Evolutionary conservation across 2,888 invertebrate genomes (phyloP).

Genomic region (Melanotus villosus): DNA sequence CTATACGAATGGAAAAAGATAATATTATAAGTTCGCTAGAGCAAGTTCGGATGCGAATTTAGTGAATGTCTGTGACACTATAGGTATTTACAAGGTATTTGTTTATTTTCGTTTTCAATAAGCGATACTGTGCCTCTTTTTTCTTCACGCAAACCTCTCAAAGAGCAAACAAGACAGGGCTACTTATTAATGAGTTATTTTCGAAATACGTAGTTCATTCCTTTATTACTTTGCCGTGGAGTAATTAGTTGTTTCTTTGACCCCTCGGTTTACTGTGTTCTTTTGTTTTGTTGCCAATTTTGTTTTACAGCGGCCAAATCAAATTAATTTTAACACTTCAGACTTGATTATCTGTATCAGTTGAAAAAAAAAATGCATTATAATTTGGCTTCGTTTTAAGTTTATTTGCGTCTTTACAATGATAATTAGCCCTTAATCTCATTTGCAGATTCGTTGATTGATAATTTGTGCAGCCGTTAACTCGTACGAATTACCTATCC

Average conservation of each 20-base stretch:
- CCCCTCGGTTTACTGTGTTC: slow-evolving; percentile 32
- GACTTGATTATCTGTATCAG: slow-evolving; percentile 1
- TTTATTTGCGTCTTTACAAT: too few relatives aligned
- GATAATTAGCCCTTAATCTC: too few relatives aligned
- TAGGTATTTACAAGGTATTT: slow-evolving; percentile 39
- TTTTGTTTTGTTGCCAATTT: slow-evolving; percentile 43
- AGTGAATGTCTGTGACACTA: slow-evolving; percentile 34
- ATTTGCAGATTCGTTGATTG: too few relatives aligned
- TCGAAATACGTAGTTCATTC: slow-evolving; percentile 16
- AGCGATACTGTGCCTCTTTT: slow-evolving; percentile 20
- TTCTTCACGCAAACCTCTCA: background rate
- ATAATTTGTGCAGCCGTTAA: too few relatives aligned
- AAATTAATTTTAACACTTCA: slow-evolving; percentile 37
- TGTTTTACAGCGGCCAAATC: slow-evolving; percentile 34
- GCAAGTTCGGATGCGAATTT: slow-evolving; percentile 5
- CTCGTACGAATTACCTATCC: too few relatives aligned
- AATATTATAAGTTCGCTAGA: background rate
- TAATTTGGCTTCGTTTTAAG: too few relatives aligned
- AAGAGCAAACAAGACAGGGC: background rate
- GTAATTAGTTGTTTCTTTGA: slow-evolving; percentile 47
- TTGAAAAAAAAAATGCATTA: too few relatives aligned
- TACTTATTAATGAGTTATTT: slow-evolving; percentile 35
- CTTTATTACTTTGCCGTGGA: slow-evolving; percentile 26
- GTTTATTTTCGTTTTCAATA: slow-evolving; percentile 37
- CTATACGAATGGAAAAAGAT: background rate